A percentile compares a stretch with the other conserved stretches of the same genome.
phyloP scores from a whole-genome alignment of 2,113 vertebrate species.

The Neofelis nebulosa region DNA sequence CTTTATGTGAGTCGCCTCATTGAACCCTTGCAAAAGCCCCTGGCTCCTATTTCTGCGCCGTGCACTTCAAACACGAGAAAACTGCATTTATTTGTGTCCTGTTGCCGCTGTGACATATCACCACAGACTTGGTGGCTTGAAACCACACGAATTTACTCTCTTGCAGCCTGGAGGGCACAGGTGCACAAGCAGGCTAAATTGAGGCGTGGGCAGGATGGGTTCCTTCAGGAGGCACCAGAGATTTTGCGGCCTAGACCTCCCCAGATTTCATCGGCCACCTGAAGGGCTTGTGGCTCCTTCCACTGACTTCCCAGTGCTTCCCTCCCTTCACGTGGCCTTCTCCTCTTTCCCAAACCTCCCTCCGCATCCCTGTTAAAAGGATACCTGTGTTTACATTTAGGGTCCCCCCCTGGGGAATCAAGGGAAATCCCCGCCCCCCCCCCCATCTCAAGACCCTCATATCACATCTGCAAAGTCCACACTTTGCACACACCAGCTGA shows the following conservation, averaged over 20 bases:
- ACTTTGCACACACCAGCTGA: neutral
- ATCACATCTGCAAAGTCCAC: neutral
- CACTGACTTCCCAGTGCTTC: too few relatives aligned
- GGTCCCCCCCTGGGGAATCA: too few relatives aligned
- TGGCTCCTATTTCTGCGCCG: too few relatives aligned
- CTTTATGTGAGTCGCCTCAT: neutral
- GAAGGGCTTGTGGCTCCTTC: too few relatives aligned
- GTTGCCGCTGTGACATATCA: neutral
- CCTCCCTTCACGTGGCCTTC: too few relatives aligned
- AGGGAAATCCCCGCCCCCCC: too few relatives aligned
- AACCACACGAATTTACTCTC: neutral
- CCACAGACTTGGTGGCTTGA: neutral
- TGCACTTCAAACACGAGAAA: neutral
- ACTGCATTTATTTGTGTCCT: neutral
- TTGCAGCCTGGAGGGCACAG: too few relatives aligned
- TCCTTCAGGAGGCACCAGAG: neutral
- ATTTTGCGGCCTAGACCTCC: accelerated
- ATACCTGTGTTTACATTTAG: neutral
- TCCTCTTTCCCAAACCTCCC: neutral
- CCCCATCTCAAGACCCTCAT: too few relatives aligned
- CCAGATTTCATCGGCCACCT: neutral
- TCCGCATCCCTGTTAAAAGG: neutral
- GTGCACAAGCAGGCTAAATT: too few relatives aligned
- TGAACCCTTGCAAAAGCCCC: too few relatives aligned
- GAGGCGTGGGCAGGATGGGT: accelerated